A percentile compares a stretch with the other conserved stretches of the same genome.
Evolutionary conservation across 1,140 invertebrate genomes (phyloP).

Genomic region (Drosophila biarmipes): DNA sequence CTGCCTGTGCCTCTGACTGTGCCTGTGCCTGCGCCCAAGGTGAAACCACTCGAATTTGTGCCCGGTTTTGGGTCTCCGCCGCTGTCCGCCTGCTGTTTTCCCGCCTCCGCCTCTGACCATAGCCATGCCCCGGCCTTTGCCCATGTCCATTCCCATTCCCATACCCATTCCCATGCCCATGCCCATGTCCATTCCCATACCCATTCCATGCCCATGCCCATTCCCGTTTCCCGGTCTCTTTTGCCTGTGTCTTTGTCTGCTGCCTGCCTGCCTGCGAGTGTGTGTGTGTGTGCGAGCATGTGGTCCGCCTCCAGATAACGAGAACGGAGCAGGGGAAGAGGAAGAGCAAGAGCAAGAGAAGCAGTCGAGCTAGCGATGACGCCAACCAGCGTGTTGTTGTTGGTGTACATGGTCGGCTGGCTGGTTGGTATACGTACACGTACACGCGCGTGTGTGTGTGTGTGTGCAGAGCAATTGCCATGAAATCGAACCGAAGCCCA

Average conservation of each 20-base stretch:
- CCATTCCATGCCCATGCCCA: conserved; percentile 10
- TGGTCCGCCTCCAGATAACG: conserved; percentile 80
- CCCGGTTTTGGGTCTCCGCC: conserved; percentile 22
- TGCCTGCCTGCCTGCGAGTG: conserved; percentile 12
- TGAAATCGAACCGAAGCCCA: conserved; percentile 74
- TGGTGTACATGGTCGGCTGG: neutral
- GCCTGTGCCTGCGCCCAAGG: conserved; percentile 30
- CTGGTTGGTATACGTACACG: neutral
- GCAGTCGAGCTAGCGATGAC: conserved; percentile 71
- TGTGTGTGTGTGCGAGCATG: conserved; percentile 53
- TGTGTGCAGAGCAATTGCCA: conserved; percentile 62
- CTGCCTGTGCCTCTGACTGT: too few species aligned
- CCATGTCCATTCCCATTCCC: neutral
- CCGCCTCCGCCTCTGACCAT: conserved; percentile 17
- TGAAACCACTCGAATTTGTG: conserved; percentile 60
- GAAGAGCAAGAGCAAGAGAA: conserved; percentile 65
- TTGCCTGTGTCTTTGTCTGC: conserved; percentile 45
- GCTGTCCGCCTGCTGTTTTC: conserved; percentile 10
- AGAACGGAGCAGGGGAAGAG: conserved; percentile 57
- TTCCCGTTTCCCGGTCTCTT: conserved; percentile 40
- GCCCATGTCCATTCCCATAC: conserved; percentile 2
- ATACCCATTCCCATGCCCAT: neutral
- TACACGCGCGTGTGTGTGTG: conserved; percentile 7
- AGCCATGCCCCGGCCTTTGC: neutral
- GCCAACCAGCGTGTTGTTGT: conserved; percentile 66